Evolutionary conservation across 37 sponge, comb jelly and placozoan species (phyloP), one percentile per base, ranked within the genome.

Genomic region (Amphimedon queenslandica): DNA sequence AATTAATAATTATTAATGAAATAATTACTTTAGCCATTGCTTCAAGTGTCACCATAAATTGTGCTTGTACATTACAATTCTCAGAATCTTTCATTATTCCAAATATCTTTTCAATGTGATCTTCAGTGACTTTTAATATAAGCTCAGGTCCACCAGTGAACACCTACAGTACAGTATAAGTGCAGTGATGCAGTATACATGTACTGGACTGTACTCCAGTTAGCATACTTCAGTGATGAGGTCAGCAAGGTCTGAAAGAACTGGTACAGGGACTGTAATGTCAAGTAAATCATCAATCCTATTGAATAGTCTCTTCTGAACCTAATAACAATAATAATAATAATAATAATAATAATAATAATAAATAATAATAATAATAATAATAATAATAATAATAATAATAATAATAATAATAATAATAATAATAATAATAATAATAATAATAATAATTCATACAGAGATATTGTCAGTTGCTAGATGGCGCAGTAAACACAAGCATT

Each of bases 21-120:
- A 13, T 13, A 13, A 25, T 16, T 67, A 81, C 87, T 72, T 87
- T 80, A 0, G 75, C 81, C 40, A 85, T 74, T 35, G 91, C 82
- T 30, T 90, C 67, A 34, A 90, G 79, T 11, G 72, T 58, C 23
- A 61, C 67, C 36, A 85, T 23, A 20, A 90, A 66, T 57, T 75
- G 87, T 55, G 85, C 60, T 36, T 60, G 23, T 6, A n/a, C 61
- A 60, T 6, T 25, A 6, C 5, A 25, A n/a, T 60, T n/a, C 5
- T 11, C 27, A 60, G 24, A 25, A 11, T 60, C 27, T n/a, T n/a
- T n/a, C 5, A 60, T n/a, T n/a, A 60, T 11, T 60, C 21, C 27
- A 60, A 60, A 60, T 11, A 60, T 60, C 27, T n/a, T 11, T n/a
- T 60, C 61, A 5, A 60, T 25, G 21, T 60, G 27, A 25, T 11